These are phyloP conservation scores for Papio anubis DNA, from an alignment of 2,113 vertebrate genomes.

Conservation along the genomic window DNA sequence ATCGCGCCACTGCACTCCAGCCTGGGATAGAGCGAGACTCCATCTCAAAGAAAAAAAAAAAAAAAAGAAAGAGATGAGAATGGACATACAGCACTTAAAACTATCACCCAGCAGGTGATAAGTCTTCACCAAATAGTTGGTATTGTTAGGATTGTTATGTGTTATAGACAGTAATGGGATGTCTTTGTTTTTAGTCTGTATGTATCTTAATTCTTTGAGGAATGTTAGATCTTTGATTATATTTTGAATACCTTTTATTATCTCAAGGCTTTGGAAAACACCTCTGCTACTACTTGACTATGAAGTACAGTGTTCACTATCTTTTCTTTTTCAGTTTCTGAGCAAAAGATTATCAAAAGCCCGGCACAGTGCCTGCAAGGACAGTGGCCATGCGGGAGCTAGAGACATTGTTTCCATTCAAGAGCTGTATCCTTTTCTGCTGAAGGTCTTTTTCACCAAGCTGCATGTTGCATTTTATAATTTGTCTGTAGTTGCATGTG, in stretches of 20 bases:
- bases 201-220: background rate
- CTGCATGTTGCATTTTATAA: background rate
- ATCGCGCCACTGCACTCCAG: too few species aligned
- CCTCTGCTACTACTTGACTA: background rate
- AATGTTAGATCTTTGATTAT: background rate
- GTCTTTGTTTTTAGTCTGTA: background rate
- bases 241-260: background rate
- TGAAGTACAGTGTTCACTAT: background rate
- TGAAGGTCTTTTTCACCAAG: background rate
- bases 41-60: too few species aligned
- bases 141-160: background rate
- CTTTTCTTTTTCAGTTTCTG: conserved; percentile 82
- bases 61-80: background rate
- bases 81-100: background rate
- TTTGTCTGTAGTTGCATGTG: background rate
- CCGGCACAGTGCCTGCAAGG: conserved; percentile 67
- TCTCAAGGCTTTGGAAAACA: background rate
- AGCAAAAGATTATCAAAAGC: conserved; percentile 82
- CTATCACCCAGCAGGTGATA: background rate
- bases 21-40: too few species aligned
- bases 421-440: conserved; percentile 89
- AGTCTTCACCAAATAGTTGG: background rate
- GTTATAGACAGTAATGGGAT: background rate
- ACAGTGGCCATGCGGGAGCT: conserved; percentile 73
- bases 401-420: conserved; percentile 87